A percentile compares a stretch with the other conserved stretches of the same genome.
Conservation (phyloP, 2,888 invertebrate species). For the Cataglyphis altisquamis region DNA sequence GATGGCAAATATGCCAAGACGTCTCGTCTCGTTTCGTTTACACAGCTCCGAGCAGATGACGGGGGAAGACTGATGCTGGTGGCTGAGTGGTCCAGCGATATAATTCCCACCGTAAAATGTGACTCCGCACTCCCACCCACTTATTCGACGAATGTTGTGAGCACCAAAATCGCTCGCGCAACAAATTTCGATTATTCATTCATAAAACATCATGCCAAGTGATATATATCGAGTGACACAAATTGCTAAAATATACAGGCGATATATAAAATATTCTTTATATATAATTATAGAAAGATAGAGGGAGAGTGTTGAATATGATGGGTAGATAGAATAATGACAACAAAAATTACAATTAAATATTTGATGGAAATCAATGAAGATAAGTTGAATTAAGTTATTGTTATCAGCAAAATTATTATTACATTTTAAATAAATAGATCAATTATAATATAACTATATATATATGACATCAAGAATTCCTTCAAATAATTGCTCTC, state of each 20-base stretch:
- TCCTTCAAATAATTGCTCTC: neutral
- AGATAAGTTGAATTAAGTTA: neutral
- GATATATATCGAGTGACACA: neutral
- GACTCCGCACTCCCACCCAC: constrained; percentile 47
- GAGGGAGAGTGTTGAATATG: neutral
- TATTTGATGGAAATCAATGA: neutral
- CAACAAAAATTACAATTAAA: neutral
- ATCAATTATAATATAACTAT: neutral
- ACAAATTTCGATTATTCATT: constrained; percentile 65
- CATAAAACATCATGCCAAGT: constrained; percentile 41
- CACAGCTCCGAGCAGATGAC: constrained; percentile 53
- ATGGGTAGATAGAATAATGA: neutral
- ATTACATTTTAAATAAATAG: neutral
- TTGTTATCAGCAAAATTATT: neutral
- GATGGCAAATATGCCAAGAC: constrained; percentile 17
- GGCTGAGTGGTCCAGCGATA: constrained; percentile 65
- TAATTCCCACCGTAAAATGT: constrained; percentile 70
- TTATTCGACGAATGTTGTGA: constrained; percentile 24
- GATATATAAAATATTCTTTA: neutral
- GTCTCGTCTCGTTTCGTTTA: constrained; percentile 10
- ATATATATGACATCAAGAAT: neutral
- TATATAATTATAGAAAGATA: neutral
- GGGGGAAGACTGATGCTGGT: constrained; percentile 63
- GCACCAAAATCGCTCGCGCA: constrained; percentile 69
- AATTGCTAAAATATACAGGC: neutral